These are phyloP conservation scores for Pachydiplax longipennis DNA, from an alignment of 2,888 invertebrate species.

Conservation along the genomic window DNA sequence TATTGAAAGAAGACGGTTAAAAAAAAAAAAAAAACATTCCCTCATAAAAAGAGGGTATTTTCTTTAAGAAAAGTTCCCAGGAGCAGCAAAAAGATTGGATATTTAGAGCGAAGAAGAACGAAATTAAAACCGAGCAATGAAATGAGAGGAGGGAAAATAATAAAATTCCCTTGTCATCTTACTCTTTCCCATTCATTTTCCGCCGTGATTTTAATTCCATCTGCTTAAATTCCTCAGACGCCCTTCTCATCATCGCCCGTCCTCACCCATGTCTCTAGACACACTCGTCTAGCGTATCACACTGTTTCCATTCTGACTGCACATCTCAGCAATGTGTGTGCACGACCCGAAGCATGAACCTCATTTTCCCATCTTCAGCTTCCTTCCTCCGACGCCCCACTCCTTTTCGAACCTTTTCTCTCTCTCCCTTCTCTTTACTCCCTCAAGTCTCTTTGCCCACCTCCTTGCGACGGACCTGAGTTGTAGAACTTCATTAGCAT, in stretches of 20 bases:
- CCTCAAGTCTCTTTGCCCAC: background rate
- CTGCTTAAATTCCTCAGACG: no score
- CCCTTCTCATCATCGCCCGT: no score
- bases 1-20: no score
- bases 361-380: background rate
- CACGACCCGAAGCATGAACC: background rate
- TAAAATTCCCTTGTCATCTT: background rate
- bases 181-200: background rate
- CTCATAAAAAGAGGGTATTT: background rate
- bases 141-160: background rate
- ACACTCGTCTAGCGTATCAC: no score
- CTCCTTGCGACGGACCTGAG: background rate
- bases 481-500: slow-evolving; percentile 35
- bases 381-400: background rate
- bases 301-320: no score
- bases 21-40: no score
- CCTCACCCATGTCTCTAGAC: no score
- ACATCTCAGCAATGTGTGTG: background rate
- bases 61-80: background rate
- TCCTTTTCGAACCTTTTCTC: background rate
- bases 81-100: background rate
- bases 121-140: background rate
- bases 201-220: no score
- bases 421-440: background rate
- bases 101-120: background rate